Percentiles rank a stretch among this genome's conserved stretches.
These are phyloP conservation scores for Montipora efflorescens DNA, from an alignment of 64 coral and sea anemone genomes.

Conservation along the genomic window DNA sequence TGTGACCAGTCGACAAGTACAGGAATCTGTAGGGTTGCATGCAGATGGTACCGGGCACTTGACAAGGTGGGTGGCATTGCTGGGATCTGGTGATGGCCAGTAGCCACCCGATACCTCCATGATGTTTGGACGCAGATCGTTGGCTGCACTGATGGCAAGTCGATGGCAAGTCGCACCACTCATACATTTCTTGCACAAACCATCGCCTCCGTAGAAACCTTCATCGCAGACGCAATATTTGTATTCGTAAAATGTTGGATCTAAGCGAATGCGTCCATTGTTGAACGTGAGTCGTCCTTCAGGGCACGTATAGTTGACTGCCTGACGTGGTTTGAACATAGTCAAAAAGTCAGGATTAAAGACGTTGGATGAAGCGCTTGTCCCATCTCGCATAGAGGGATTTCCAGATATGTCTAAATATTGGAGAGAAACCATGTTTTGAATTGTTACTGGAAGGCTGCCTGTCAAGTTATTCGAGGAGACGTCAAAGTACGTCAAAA, in stretches of 20 bases:
- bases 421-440: too few species aligned
- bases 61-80: slow-evolving; percentile 46
- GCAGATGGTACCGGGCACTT: slow-evolving; percentile 37
- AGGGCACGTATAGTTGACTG: too few species aligned
- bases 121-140: background rate
- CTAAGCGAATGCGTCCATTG: too few species aligned
- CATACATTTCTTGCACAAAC: slow-evolving; percentile 53
- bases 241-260: slow-evolving; percentile 57
- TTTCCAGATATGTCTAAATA: too few species aligned
- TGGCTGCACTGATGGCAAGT: background rate
- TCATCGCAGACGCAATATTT: slow-evolving; percentile 53
- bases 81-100: slow-evolving; percentile 54
- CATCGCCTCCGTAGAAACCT: slow-evolving; percentile 48
- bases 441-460: too few species aligned
- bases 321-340: too few species aligned
- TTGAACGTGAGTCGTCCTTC: too few species aligned
- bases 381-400: too few species aligned
- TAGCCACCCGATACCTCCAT: slow-evolving; percentile 44
- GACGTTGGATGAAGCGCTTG: too few species aligned
- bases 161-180: background rate
- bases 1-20: slow-evolving; percentile 36
- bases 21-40: slow-evolving; percentile 34
- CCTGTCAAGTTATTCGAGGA: too few species aligned
- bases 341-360: too few species aligned
- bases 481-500: slow-evolving; percentile 24